Conservation (phyloP, 2,888 invertebrate genomes). For the Hirtodrosophila duncani region DNA sequence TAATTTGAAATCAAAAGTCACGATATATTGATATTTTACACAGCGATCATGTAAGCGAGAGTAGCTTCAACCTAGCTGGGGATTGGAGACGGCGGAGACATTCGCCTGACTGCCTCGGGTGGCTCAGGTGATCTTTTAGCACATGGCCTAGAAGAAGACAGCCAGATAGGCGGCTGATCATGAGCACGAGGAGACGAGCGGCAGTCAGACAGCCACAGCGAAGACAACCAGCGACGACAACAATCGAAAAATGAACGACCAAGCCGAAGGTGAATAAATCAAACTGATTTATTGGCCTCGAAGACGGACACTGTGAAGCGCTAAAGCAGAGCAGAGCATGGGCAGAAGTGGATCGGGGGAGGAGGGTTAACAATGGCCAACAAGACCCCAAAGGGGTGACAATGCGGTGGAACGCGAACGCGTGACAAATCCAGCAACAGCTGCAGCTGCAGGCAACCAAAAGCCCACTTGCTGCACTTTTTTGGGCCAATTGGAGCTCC, state of each 20-base stretch:
- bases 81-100: slow-evolving; percentile 53
- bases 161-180: slow-evolving; percentile 58
- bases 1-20: slow-evolving; percentile 68
- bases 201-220: slow-evolving; percentile 17
- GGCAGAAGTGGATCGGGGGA: too few relatives aligned
- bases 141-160: slow-evolving; percentile 25
- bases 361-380: slow-evolving; percentile 45
- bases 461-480: too few relatives aligned
- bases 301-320: too few relatives aligned
- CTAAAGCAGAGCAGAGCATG: too few relatives aligned
- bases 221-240: slow-evolving; percentile 39
- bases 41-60: slow-evolving; percentile 32
- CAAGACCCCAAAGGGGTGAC: slow-evolving; percentile 22
- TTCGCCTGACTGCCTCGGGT: background rate
- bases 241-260: slow-evolving; percentile 53
- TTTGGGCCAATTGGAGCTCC: too few relatives aligned
- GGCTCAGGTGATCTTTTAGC: slow-evolving; percentile 50
- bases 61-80: slow-evolving; percentile 35
- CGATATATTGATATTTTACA: slow-evolving; percentile 64
- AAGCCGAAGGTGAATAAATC: slow-evolving; percentile 66
- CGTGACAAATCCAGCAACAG: slow-evolving; percentile 50
- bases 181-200: slow-evolving; percentile 61
- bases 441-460: slow-evolving; percentile 38
- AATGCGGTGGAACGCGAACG: slow-evolving; percentile 39
- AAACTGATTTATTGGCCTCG: slow-evolving; percentile 70